Conservation (phyloP, 2,797 vertebrate species). For the Myotis pilosus region DNA sequence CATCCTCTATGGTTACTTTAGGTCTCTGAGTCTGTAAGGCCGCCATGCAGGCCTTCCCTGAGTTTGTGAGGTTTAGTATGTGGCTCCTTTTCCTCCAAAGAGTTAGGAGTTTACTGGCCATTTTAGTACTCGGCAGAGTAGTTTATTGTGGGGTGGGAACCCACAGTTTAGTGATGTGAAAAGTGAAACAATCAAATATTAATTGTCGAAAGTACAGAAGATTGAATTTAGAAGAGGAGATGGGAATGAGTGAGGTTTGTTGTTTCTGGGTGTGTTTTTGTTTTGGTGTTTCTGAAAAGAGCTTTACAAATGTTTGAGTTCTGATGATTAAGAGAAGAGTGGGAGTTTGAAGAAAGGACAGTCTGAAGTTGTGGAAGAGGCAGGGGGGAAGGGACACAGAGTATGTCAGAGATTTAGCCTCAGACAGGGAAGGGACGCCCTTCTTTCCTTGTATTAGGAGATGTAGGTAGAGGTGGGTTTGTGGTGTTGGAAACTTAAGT, state of each 20-base stretch:
- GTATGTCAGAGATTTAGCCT: not conserved
- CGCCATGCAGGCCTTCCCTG: not conserved
- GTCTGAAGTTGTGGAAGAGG: not conserved
- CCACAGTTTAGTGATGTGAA: not conserved
- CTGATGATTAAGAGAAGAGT: not conserved
- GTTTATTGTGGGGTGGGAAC: not conserved
- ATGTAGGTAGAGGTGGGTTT: not conserved
- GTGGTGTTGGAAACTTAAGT: not conserved
- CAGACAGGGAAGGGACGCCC: not conserved
- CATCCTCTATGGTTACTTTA: not conserved
- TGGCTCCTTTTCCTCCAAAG: not conserved
- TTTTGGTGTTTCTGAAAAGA: not conserved
- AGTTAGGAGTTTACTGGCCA: not conserved
- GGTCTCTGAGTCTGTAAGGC: not conserved
- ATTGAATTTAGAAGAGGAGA: not conserved
- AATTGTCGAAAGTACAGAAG: not conserved
- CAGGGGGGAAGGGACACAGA: not conserved
- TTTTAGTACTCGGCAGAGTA: slow-evolving; percentile 29
- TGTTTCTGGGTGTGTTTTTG: not conserved
- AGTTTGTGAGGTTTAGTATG: not conserved
- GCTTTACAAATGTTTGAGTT: slow-evolving; percentile 20
- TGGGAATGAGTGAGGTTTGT: not conserved
- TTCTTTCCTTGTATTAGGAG: not conserved
- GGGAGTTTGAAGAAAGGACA: not conserved
- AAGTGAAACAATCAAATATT: not conserved